phyloP scores from a whole-genome alignment of 2,113 vertebrate genomes.

The Rhea americana region DNA sequence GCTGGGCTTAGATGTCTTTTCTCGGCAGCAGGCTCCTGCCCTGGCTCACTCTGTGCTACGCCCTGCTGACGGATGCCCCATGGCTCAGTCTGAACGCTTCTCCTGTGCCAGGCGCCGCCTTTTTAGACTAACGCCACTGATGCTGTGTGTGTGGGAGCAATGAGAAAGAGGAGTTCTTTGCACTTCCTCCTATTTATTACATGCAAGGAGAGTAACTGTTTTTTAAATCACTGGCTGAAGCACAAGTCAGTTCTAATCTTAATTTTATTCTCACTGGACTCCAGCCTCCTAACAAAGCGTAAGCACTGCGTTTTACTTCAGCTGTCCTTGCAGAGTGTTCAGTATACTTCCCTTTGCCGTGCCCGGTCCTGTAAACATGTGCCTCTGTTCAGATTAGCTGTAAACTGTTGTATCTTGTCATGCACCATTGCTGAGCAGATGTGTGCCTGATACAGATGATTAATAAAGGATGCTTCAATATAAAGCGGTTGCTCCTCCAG shows the following conservation, averaged over 20 bases:
- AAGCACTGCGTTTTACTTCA: neutral
- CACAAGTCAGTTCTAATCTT: neutral
- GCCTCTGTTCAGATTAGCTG: neutral
- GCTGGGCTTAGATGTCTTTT: neutral
- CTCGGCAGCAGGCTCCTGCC: neutral
- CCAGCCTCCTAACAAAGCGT: neutral
- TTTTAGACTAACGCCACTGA: neutral
- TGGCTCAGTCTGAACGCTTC: no score
- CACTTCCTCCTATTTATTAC: neutral
- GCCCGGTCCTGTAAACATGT: neutral
- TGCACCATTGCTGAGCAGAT: constrained; percentile 26
- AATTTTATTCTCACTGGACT: neutral
- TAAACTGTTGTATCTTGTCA: neutral
- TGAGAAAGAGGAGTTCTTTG: neutral
- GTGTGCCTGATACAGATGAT: constrained; percentile 37
- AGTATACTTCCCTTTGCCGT: neutral
- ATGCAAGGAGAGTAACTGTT: neutral
- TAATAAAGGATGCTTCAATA: constrained; percentile 56
- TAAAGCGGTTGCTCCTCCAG: rapidly evolving
- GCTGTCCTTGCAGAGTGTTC: neutral
- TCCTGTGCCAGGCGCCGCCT: no score
- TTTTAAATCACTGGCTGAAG: constrained; percentile 6
- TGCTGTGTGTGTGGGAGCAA: neutral
- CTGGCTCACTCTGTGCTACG: neutral
- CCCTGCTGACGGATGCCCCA: no score